Base-by-base conservation (phyloP, 2,113 vertebrate species). In the Phrynosoma blainvillii region DNA sequence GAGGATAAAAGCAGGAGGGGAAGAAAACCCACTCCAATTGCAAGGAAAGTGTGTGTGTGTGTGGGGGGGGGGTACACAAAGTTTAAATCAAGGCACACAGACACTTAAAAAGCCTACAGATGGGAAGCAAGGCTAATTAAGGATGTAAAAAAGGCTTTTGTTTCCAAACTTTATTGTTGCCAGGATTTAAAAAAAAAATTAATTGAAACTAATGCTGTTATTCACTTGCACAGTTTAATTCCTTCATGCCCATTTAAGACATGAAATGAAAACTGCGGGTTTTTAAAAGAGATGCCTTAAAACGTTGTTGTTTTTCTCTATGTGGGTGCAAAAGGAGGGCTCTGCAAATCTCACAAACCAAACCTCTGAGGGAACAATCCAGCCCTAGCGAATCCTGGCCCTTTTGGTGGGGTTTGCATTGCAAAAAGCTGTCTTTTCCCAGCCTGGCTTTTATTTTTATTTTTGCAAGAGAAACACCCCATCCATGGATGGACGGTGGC, bases 111-210 rank as follows among this genome's bases (percentile, higher is more conserved):
- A 94, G 90, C 95, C 95, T 95, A 96, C 96, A 97, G 96, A 97
- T 97, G 97, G 96, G 96, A 96, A 96, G 95, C 95, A 93, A 93
- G 95, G 86, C 96, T 97, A 97, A 97, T 97, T 96, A 97, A 96
- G 93, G 95, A 96, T 94, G 96, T 96, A 97, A 62, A 97, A 96
- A 96, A 95, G 93, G 95, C 97, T 96, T 83, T 97, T 97, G 97
- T 97, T 97, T 95, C 96, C 94, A 94, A 97, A 97, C 95, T 97
- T 96, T 97, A 97, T 96, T 96, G 96, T 97, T 96, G 96, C 96
- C 93, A 91, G 96, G 96, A 95, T 96, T 36, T 85, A 77, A 62
- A 65, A 71, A 54, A 95, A 96, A 96, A 96, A 96, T 95, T 96
- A 97, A 97, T 96, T 95, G 96, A 97, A 97, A 95, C 95, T 96